Evolutionary conservation across 2,888 invertebrate genomes (phyloP).

Genomic region (Parascotia fuliginaria): DNA sequence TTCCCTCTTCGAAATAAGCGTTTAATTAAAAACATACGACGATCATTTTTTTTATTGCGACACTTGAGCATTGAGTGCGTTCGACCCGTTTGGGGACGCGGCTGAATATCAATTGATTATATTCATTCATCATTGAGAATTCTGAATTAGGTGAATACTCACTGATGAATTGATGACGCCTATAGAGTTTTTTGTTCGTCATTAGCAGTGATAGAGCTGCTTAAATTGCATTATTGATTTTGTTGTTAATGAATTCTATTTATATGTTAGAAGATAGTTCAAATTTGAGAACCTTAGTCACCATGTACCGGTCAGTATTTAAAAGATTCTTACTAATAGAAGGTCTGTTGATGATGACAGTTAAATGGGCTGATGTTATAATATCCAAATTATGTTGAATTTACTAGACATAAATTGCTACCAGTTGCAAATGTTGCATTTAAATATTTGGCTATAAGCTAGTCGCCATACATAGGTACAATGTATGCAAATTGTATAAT

Average conservation of each 20-base stretch:
- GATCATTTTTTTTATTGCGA: conserved; percentile 46
- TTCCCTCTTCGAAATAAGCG: conserved; percentile 61
- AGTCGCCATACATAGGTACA: no score
- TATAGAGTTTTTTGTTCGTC: conserved; percentile 33
- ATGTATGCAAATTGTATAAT: conserved; percentile 45
- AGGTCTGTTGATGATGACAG: no score
- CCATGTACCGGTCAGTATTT: no score
- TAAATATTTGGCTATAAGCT: no score
- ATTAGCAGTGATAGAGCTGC: conserved; percentile 33
- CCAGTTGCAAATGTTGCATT: no score
- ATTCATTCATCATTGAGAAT: conserved; percentile 54
- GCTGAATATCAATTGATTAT: conserved; percentile 58
- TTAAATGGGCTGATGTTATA: no score
- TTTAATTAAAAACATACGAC: conserved; percentile 63
- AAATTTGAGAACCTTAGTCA: no score
- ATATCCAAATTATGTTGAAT: no score
- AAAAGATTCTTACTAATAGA: no score
- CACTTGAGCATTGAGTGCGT: conserved; percentile 42
- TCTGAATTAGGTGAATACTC: conserved; percentile 51
- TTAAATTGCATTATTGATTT: conserved; percentile 25
- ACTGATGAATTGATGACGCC: conserved; percentile 57
- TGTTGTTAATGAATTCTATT: conserved; percentile 8
- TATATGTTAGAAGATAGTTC: no score
- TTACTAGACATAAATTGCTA: no score
- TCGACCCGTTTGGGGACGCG: conserved; percentile 39